Evolutionary conservation across 2,888 invertebrate genomes (phyloP).

Genomic region (Metallyticus violacea): DNA sequence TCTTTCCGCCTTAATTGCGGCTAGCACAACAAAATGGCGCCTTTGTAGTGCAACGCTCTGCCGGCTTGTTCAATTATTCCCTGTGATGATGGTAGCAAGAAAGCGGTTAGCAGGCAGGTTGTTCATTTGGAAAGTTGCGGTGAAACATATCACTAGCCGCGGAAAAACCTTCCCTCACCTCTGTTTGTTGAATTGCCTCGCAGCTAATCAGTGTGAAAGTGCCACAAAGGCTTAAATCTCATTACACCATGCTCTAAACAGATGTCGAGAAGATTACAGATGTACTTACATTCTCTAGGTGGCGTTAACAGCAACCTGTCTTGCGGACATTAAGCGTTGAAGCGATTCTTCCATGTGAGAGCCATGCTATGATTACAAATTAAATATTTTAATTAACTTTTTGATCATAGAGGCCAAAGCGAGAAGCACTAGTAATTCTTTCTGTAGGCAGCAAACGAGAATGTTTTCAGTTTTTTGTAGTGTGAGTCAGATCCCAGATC

Average conservation of each 20-base stretch:
- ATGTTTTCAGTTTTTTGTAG: too few relatives aligned
- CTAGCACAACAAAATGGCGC: background rate
- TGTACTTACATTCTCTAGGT: background rate
- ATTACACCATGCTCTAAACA: background rate
- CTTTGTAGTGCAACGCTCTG: background rate
- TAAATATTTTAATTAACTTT: background rate
- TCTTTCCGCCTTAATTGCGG: background rate
- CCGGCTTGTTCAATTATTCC: background rate
- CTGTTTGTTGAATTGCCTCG: background rate
- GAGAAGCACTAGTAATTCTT: too few relatives aligned
- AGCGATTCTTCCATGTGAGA: background rate
- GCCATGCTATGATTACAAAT: background rate
- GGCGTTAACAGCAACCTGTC: too few relatives aligned
- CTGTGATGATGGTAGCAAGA: background rate
- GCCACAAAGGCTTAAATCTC: background rate
- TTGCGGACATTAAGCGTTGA: background rate
- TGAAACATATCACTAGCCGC: background rate
- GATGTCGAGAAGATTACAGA: too few relatives aligned
- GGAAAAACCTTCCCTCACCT: background rate
- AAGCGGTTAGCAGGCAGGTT: background rate
- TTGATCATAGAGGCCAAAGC: background rate
- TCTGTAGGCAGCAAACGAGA: too few relatives aligned
- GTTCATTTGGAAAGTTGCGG: background rate
- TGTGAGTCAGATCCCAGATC: too few relatives aligned
- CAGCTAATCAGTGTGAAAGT: background rate